Conservation (phyloP, 1,140 invertebrate genomes). For the Pogonus chalceus region DNA sequence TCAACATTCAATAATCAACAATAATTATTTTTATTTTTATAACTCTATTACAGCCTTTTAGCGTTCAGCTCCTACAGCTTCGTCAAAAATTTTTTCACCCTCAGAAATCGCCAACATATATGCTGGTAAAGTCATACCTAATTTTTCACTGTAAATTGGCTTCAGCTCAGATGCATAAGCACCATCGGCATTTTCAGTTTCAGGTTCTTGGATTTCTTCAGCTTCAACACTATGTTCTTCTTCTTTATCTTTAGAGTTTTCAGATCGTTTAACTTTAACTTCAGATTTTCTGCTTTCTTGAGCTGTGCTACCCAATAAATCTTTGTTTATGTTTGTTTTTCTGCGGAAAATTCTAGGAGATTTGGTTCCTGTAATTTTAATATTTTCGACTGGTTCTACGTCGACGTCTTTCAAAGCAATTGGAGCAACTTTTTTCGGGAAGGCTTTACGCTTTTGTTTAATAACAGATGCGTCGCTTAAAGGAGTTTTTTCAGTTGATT, state of each 20-base stretch:
- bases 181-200: constrained; percentile 34
- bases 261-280: constrained; percentile 12
- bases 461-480: constrained; percentile 1
- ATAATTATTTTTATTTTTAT: too few species aligned
- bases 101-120: constrained; percentile 57
- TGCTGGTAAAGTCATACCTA: constrained; percentile 51
- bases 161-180: constrained; percentile 51
- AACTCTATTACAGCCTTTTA: too few species aligned
- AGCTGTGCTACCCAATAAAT: not conserved
- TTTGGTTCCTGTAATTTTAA: constrained; percentile 1
- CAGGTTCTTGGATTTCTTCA: not conserved
- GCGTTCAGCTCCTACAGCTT: too few species aligned
- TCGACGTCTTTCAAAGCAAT: not conserved
- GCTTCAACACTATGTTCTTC: constrained; percentile 27
- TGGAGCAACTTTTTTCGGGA: constrained; percentile 30
- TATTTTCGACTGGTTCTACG: too few species aligned
- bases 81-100: constrained; percentile 55
- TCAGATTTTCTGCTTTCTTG: constrained; percentile 3
- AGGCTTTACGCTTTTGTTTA: constrained; percentile 24
- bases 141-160: constrained; percentile 47
- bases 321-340: constrained; percentile 2
- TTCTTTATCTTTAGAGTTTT: constrained; percentile 33
- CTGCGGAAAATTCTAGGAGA: not conserved
- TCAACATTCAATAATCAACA: too few species aligned
- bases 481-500: constrained; percentile 8